Percentiles rank a stretch among this genome's conserved stretches.
phyloP scores from a whole-genome alignment of 2,113 vertebrate genomes.

The Sceloporus undulatus region DNA sequence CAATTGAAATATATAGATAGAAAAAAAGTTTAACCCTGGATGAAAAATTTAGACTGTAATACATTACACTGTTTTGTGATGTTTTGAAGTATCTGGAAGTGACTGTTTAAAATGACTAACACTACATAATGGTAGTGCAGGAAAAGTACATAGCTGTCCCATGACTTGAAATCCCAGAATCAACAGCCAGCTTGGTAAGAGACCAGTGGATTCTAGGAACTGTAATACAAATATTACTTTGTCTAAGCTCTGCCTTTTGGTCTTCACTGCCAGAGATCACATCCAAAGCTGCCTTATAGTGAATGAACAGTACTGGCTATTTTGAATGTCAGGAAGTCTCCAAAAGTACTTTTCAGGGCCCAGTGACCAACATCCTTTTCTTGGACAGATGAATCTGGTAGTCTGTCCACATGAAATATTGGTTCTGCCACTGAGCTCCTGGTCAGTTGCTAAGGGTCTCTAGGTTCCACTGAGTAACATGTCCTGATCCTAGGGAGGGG shows the following conservation, averaged over 20 bases:
- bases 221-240: not conserved
- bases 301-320: not conserved
- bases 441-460: too few species aligned
- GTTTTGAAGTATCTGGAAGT: not conserved
- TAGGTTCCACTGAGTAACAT: not conserved
- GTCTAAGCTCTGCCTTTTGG: not conserved
- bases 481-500: not conserved
- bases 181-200: too few species aligned
- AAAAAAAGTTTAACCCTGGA: not conserved
- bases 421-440: not conserved
- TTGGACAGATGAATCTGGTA: not conserved
- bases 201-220: too few species aligned
- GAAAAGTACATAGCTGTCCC: not conserved
- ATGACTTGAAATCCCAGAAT: too few species aligned
- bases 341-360: not conserved
- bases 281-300: not conserved
- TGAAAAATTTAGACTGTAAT: too few species aligned
- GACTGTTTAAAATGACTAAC: not conserved
- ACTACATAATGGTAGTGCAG: not conserved
- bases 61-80: not conserved
- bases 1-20: not conserved
- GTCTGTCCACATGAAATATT: not conserved
- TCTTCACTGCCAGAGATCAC: not conserved
- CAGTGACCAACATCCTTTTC: not conserved
- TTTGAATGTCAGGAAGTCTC: not conserved